Evolutionary conservation across 92 coral and sea anemone species (phyloP), one percentile per base, ranked within the genome.

Genomic region (Isaurus tuberculatus): DNA sequence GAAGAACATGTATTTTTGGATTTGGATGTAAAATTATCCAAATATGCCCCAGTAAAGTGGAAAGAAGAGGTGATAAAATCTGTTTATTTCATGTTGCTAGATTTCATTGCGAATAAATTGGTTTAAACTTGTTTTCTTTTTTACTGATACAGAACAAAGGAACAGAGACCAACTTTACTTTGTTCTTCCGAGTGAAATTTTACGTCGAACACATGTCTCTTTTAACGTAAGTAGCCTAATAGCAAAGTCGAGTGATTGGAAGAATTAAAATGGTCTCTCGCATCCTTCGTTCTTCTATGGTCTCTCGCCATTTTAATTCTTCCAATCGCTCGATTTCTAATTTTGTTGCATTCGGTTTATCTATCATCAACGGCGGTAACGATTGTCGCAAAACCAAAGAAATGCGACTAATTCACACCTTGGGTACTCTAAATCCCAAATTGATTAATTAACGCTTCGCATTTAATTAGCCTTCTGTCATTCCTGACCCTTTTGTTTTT

Each of bases 1-100:
- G 99, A 90, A 30, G 99, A 97, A 83, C 95, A 92, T 34, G 64
- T 93, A 27, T 97, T 97, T 79, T 85, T 97, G 69, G 99, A 97
- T 70, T 87, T 97, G 65, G 99, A 94, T 69, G 92, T 92, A 3
- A 97, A 97, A 61, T 88, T 97, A 34, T 90, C 99, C 20, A 97
- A 97, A 72, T 94, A 97, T 80, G 95, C 99, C 13, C 99, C 99
- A 37, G 79, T 93, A 37, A 95, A 91, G 60, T 97, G 99, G 99
- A 97, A 97, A 89, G 99, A 97, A 66, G 91, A 93, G 89, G 94
- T 93, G 70, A 37, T 17, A 13, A 25, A 29, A 57, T 8, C 6
- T 2, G 34, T 63, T 27, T 10, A 27, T 14, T 63, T 63, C 27
- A 27, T 11, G 8, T 23, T 1, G 2, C 34, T 22, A 8, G 13